Evolutionary conservation across 2,113 vertebrate genomes (phyloP), one percentile per base, ranked within the genome.

Genomic region (Ariopsis seemanni): DNA sequence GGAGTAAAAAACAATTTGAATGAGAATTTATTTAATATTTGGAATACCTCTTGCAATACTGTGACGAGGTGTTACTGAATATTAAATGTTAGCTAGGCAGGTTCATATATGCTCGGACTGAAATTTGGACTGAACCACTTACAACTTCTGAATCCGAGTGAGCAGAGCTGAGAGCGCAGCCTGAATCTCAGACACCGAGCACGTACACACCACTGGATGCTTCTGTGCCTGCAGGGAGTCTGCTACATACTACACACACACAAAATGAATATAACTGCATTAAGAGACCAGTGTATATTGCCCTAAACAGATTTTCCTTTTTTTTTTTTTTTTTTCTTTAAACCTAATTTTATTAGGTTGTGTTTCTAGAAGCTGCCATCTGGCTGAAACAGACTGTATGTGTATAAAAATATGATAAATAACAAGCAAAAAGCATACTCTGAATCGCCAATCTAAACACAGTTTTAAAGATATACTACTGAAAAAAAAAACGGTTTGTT

Each of bases 61-160:
- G 34, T 74, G 71, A 48, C 71, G 22, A 75, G 42, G 42, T 20
- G 72, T 77, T 22, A 7, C 22, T n/a, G 22, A 15, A 55, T 15
- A 55, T 78, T 55, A 42, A 57, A 17, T 17, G 10, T 30, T 75
- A 75, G 17, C 17, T 5, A 57, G 25, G 7, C n/a, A 53, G 1
- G 9, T 53, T 53, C 30, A 1, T 30, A 30, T 30, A 25, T 10
- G 11, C 8, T 25, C 3, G 9, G 22, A 52, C 6, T 27, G 25
- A 11, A 71, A 57, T 25, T 42, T 52, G n/a, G 58, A 34, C 75
- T 27, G 15, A 67, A 52, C 55, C 9, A 93, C 97, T 97, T 93
- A 97, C 97, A 97, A 97, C 89, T 97, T 97, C 93, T 98, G 97
- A 90, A 98, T 98, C 82, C 97, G 95, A 5, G 96, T 96, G 88